Conservation (phyloP, 1,140 invertebrate species). For the Drosophila gunungcola region DNA sequence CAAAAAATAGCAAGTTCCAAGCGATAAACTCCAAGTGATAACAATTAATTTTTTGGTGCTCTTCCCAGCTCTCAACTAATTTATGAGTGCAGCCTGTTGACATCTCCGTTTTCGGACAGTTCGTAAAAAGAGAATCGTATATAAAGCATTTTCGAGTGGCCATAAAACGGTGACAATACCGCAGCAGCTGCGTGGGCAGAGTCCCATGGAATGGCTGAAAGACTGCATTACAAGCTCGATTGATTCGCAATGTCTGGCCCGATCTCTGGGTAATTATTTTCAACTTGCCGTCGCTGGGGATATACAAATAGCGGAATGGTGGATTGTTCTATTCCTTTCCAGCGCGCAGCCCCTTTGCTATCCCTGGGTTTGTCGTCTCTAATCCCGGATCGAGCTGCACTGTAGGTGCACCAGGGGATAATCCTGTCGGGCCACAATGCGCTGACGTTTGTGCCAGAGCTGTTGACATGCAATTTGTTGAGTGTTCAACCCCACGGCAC, state of each 20-base stretch:
- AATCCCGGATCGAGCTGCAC: conserved; percentile 52
- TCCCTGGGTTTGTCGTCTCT: conserved; percentile 61
- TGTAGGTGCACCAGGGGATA: conserved; percentile 54
- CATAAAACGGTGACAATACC: conserved; percentile 50
- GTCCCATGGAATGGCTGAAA: not conserved
- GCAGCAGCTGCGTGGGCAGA: conserved; percentile 41
- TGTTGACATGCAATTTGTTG: conserved; percentile 82
- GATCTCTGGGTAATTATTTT: conserved; percentile 52
- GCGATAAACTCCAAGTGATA: conserved; percentile 67
- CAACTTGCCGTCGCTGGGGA: conserved; percentile 29
- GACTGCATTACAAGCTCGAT: conserved; percentile 73
- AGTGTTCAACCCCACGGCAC: conserved; percentile 47
- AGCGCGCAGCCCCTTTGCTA: not conserved
- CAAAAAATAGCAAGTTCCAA: conserved; percentile 55
- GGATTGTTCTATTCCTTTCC: conserved; percentile 1
- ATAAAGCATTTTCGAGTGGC: conserved; percentile 33
- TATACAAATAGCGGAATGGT: conserved; percentile 20
- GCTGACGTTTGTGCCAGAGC: conserved; percentile 61
- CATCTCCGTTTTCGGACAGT: conserved; percentile 69
- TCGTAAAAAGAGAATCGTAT: conserved; percentile 45
- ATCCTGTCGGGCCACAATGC: conserved; percentile 59
- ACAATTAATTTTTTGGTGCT: conserved; percentile 67
- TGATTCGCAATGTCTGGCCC: conserved; percentile 61
- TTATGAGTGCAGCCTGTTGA: conserved; percentile 77
- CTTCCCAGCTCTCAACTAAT: conserved; percentile 46